phyloP scores from a whole-genome alignment of 2,888 invertebrate genomes.

The Temnothorax unifasciatus region DNA sequence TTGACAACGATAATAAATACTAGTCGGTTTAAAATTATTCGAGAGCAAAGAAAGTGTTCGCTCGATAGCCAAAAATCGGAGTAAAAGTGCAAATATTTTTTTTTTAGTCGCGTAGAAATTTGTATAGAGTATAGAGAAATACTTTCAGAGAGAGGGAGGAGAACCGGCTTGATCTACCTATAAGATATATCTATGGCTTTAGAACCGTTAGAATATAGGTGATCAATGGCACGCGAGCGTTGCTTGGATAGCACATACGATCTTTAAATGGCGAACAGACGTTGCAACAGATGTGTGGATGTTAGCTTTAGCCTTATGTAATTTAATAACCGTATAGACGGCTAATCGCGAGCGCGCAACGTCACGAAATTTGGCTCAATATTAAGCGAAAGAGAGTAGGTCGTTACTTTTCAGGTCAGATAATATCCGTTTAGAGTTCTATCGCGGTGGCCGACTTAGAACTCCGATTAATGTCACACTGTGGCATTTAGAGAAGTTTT shows the following conservation, averaged over 20 bases:
- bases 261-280: conserved; percentile 31
- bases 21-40: neutral
- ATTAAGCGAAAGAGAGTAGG: conserved; percentile 20
- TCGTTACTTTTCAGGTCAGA: conserved; percentile 13
- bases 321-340: conserved; percentile 26
- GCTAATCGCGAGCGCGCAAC: neutral
- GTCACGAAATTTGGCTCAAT: conserved; percentile 25
- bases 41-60: neutral
- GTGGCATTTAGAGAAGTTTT: neutral
- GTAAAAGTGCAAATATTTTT: conserved; percentile 8
- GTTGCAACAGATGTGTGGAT: conserved; percentile 24
- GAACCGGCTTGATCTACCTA: too few species aligned
- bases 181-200: neutral
- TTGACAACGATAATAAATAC: neutral
- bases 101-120: neutral
- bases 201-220: conserved; percentile 32
- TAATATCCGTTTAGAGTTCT: neutral
- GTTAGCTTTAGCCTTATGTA: conserved; percentile 23
- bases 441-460: conserved; percentile 26
- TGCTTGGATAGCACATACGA: conserved; percentile 1
- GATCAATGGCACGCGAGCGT: neutral
- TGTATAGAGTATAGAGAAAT: neutral
- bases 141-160: neutral
- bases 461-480: neutral
- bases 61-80: neutral